Percentiles rank a stretch among this genome's conserved stretches.
phyloP scores from a whole-genome alignment of 2,797 vertebrate species.

The Apogon hyalosoma region DNA sequence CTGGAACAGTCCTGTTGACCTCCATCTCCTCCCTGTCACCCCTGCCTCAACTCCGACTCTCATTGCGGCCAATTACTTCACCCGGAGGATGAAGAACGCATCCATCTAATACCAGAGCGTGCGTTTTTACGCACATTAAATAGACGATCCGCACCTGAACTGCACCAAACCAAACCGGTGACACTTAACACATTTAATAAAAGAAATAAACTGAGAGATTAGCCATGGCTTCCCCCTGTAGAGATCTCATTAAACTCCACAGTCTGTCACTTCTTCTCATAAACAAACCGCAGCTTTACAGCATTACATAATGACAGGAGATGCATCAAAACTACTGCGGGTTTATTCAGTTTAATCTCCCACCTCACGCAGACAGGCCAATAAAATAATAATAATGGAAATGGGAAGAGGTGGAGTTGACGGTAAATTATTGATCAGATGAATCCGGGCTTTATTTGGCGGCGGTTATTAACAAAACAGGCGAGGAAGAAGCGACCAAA shows the following conservation, averaged over 20 bases:
- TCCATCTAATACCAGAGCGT: slow-evolving; percentile 24
- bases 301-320: slow-evolving; percentile 14
- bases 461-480: neutral
- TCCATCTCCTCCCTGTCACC: neutral
- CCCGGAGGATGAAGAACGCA: slow-evolving; percentile 16
- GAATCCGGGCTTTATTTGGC: neutral
- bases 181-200: neutral
- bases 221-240: neutral
- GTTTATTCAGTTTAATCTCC: neutral
- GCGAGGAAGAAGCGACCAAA: neutral
- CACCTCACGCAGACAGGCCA: neutral
- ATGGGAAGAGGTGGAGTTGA: neutral
- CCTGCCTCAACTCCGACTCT: neutral
- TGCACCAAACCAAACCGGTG: neutral
- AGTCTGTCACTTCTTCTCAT: neutral
- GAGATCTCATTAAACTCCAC: neutral
- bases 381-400: neutral
- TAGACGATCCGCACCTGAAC: no score
- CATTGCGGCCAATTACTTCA: slow-evolving; percentile 15
- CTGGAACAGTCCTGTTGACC: slow-evolving; percentile 22
- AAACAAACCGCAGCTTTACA: neutral
- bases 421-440: neutral
- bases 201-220: neutral
- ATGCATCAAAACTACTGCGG: neutral
- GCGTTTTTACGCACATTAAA: neutral